A percentile compares a stretch with the other conserved stretches of the same genome.
These are phyloP conservation scores for Folsomia candida DNA, from an alignment of 2,888 invertebrate species.

Conservation along the genomic window DNA sequence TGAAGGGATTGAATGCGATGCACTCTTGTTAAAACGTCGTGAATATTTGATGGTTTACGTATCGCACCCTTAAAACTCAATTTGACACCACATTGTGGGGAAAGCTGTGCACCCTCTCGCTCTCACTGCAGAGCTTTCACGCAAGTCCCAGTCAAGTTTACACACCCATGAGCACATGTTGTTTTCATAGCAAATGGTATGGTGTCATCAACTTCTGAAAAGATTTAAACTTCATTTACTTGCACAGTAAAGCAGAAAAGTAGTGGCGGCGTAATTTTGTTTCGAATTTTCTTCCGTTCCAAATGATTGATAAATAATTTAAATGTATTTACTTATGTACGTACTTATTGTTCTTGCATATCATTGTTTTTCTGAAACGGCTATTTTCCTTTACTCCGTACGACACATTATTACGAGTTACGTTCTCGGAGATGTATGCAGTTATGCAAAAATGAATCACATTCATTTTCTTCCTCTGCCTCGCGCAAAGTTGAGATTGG, in stretches of 20 bases:
- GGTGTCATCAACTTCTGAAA: slow-evolving; percentile 20
- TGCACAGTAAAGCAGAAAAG: slow-evolving; percentile 20
- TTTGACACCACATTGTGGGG: background rate
- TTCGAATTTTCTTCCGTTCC: too few relatives aligned
- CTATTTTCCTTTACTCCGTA: too few relatives aligned
- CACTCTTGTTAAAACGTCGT: slow-evolving; percentile 40
- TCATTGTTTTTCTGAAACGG: too few relatives aligned
- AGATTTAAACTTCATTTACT: slow-evolving; percentile 18
- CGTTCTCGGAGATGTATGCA: too few relatives aligned
- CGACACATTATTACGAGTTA: too few relatives aligned
- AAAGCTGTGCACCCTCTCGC: background rate
- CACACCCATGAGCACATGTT: slow-evolving; percentile 38
- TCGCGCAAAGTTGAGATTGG: too few relatives aligned
- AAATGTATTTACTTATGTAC: too few relatives aligned
- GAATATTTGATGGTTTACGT: slow-evolving; percentile 44
- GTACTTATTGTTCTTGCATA: too few relatives aligned
- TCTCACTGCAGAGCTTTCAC: background rate
- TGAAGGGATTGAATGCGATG: slow-evolving; percentile 5
- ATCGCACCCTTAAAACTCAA: slow-evolving; percentile 6
- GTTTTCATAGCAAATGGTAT: slow-evolving; percentile 40
- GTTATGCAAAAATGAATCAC: too few relatives aligned
- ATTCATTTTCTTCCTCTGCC: too few relatives aligned
- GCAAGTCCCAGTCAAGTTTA: background rate
- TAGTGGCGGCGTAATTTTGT: background rate
- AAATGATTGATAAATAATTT: too few relatives aligned